phyloP scores from a whole-genome alignment of 2,113 vertebrate genomes.

The Uropsilus gracilis region DNA sequence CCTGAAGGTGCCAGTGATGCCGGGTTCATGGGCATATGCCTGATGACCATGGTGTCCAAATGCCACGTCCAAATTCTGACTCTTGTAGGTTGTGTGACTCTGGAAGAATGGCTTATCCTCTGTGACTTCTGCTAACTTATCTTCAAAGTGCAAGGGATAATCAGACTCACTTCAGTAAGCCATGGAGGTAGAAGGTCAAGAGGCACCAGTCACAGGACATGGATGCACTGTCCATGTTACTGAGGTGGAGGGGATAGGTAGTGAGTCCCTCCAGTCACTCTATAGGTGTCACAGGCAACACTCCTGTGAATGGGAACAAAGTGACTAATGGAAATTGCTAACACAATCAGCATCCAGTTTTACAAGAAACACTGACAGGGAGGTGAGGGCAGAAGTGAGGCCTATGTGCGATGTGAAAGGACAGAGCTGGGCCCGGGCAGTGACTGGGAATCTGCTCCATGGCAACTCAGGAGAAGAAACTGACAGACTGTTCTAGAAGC shows the following conservation, averaged over 20 bases:
- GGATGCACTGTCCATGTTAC: too few relatives aligned
- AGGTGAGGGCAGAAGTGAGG: background rate
- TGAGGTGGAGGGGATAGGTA: too few relatives aligned
- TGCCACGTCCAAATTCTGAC: fast-evolving
- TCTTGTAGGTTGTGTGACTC: background rate
- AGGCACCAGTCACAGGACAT: too few relatives aligned
- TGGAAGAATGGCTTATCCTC: background rate
- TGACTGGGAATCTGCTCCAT: fast-evolving
- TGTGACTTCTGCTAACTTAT: background rate
- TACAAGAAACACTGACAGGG: background rate
- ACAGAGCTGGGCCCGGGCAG: too few relatives aligned
- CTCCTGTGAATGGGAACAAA: too few relatives aligned
- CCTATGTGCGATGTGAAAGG: background rate
- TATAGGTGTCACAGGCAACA: too few relatives aligned
- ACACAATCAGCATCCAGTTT: too few relatives aligned
- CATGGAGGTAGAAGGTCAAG: too few relatives aligned
- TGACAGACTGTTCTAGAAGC: background rate
- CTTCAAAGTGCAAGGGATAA: background rate
- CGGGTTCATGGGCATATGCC: too few relatives aligned
- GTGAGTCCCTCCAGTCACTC: too few relatives aligned
- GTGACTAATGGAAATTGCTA: too few relatives aligned
- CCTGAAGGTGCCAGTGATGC: too few relatives aligned
- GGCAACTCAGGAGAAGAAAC: background rate
- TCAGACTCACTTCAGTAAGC: background rate
- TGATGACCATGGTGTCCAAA: background rate